phyloP scores from a whole-genome alignment of 2,797 vertebrate genomes.

The Hydrolagus colliei region DNA sequence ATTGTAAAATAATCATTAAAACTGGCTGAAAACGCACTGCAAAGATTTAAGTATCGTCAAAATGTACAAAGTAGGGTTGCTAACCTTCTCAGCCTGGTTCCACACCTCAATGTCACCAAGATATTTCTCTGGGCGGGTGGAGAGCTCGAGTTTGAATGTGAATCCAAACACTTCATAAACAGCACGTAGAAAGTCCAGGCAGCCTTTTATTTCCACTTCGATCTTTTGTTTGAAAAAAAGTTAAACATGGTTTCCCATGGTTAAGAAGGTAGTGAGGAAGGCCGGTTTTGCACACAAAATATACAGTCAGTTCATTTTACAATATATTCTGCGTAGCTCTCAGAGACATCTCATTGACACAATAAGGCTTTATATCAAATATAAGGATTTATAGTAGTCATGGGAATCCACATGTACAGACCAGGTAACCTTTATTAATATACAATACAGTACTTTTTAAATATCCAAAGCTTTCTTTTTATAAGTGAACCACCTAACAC shows the following conservation, averaged over 20 bases:
- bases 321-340: no score
- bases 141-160: constrained; percentile 92
- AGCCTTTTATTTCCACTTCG: constrained; percentile 85
- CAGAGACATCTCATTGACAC: no score
- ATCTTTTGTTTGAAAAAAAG: constrained; percentile 59
- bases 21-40: background rate
- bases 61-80: background rate
- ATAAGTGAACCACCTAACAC: no score
- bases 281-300: no score
- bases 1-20: constrained; percentile 35
- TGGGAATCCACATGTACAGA: no score
- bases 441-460: no score
- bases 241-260: background rate
- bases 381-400: no score
- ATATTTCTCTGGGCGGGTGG: constrained; percentile 91
- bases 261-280: no score
- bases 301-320: no score
- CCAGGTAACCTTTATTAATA: no score
- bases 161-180: constrained; percentile 90
- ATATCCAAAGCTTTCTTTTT: no score
- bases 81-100: constrained; percentile 91
- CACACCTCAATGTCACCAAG: constrained; percentile 82
- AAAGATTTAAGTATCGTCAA: background rate
- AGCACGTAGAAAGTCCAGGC: constrained; percentile 80
- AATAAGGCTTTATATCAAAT: no score